Percentiles rank a stretch among this genome's conserved stretches.
Evolutionary conservation across 2,888 invertebrate species (phyloP).

Genomic region (Drosophila macrospina): DNA sequence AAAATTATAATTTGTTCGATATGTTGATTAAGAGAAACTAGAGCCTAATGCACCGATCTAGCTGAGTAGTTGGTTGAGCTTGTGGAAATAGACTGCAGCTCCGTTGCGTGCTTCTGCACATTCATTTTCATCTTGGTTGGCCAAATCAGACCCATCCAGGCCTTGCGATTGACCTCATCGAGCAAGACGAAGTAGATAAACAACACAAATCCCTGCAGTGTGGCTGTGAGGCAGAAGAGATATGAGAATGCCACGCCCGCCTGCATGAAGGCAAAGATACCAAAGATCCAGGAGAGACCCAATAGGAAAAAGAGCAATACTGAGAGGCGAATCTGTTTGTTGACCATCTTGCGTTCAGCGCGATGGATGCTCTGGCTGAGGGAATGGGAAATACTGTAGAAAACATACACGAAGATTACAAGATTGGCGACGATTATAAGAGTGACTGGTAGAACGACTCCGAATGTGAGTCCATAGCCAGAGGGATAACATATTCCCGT

Average conservation of each 20-base stretch:
- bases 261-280: constrained; percentile 86
- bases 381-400: constrained; percentile 85
- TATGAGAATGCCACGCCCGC: constrained; percentile 87
- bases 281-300: constrained; percentile 88
- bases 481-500: constrained; percentile 87
- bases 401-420: constrained; percentile 86
- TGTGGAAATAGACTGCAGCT: constrained; percentile 55
- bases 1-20: constrained; percentile 56
- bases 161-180: constrained; percentile 86
- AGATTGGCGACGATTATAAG: constrained; percentile 87
- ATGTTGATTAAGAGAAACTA: too few species aligned
- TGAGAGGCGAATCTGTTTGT: constrained; percentile 87
- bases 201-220: constrained; percentile 88
- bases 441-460: constrained; percentile 87
- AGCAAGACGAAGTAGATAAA: constrained; percentile 88
- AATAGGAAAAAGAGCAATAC: constrained; percentile 88
- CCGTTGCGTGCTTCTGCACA: constrained; percentile 41
- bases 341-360: constrained; percentile 64
- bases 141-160: constrained; percentile 56
- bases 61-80: constrained; percentile 31
- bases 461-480: constrained; percentile 86
- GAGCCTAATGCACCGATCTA: constrained; percentile 4
- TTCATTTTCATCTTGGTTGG: constrained; percentile 41
- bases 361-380: constrained; percentile 83
- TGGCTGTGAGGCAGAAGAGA: constrained; percentile 88